These are phyloP conservation scores for Galerucella pusilla DNA, from an alignment of 2,888 invertebrate species.

Conservation along the genomic window DNA sequence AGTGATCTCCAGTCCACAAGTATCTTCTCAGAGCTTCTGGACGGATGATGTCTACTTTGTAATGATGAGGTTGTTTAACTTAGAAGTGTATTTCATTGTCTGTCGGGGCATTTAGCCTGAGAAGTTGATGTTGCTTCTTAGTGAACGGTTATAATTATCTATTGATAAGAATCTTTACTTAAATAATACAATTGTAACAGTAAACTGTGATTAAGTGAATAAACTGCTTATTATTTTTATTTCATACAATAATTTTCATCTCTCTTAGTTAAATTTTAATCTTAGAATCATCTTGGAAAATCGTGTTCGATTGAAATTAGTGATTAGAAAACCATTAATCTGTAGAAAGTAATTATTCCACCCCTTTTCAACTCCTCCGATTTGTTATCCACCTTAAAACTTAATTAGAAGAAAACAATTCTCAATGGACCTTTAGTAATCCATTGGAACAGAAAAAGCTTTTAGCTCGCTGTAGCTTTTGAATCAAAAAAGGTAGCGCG, in stretches of 20 bases:
- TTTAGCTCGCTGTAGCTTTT: background rate
- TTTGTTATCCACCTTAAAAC: slow-evolving; percentile 22
- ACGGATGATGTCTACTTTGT: too few relatives aligned
- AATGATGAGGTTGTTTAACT: too few relatives aligned
- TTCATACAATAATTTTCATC: background rate
- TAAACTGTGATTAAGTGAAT: background rate
- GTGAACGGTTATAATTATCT: too few relatives aligned
- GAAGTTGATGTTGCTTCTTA: too few relatives aligned
- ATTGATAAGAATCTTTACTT: too few relatives aligned
- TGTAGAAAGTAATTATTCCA: slow-evolving; percentile 10
- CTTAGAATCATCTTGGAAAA: background rate
- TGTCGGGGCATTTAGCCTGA: too few relatives aligned
- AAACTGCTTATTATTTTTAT: background rate
- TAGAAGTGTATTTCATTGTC: too few relatives aligned
- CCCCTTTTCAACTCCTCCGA: slow-evolving; percentile 17
- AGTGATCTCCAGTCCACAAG: too few relatives aligned
- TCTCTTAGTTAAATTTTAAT: background rate
- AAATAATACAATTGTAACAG: too few relatives aligned
- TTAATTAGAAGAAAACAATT: slow-evolving; percentile 44
- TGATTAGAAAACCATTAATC: slow-evolving; percentile 21
- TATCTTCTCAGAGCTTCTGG: too few relatives aligned
- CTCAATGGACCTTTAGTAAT: slow-evolving; percentile 41
- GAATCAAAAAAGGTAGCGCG: background rate
- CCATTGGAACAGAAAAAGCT: slow-evolving; percentile 31
- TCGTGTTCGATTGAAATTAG: background rate